A percentile compares a stretch with the other conserved stretches of the same genome.
Conservation (phyloP, 2,797 vertebrate genomes). For the Pantherophis vulpinus region DNA sequence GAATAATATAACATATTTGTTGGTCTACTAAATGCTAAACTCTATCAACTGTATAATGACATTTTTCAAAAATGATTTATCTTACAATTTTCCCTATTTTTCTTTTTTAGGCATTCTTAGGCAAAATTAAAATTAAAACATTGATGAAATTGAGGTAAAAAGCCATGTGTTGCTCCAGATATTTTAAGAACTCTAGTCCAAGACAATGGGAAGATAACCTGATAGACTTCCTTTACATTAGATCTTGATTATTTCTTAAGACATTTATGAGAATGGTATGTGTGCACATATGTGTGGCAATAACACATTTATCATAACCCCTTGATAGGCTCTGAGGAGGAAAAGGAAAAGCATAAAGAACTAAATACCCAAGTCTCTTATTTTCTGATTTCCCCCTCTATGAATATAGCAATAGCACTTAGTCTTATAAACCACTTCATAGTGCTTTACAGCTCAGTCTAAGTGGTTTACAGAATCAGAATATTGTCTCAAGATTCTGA, state of each 20-base stretch:
- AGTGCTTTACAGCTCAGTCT: neutral
- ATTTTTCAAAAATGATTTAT: neutral
- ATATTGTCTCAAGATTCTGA: neutral
- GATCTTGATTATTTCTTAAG: neutral
- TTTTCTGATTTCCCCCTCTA: neutral
- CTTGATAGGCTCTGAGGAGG: neutral
- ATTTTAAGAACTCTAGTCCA: neutral
- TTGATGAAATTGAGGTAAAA: neutral
- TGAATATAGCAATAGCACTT: neutral
- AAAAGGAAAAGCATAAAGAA: neutral
- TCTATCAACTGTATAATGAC: neutral
- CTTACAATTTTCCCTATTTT: neutral
- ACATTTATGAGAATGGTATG: neutral
- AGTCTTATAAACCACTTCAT: neutral
- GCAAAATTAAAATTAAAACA: neutral
- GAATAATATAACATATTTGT: neutral
- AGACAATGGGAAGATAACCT: neutral
- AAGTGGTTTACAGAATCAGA: neutral
- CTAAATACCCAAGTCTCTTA: neutral
- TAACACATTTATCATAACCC: neutral
- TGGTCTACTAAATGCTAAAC: neutral
- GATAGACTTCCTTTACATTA: neutral
- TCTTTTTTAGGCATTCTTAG: neutral
- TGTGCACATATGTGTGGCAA: neutral
- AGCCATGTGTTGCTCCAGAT: neutral